A percentile compares a stretch with the other conserved stretches of the same genome.
Conservation (phyloP, 2,113 vertebrate genomes). For the Emberiza fucata region DNA sequence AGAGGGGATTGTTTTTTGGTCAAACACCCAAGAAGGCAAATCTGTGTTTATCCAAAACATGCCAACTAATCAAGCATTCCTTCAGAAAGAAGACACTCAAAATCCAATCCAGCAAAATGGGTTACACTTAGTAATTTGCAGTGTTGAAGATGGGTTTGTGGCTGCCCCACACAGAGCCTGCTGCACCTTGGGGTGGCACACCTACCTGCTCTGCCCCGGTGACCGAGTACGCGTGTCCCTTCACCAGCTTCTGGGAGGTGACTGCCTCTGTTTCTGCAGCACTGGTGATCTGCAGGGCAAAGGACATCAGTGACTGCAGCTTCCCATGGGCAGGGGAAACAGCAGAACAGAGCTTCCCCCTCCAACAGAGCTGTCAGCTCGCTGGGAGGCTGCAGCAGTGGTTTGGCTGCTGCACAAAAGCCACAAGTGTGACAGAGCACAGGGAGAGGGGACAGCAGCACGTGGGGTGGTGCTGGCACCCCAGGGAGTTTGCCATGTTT, state of each 20-base stretch:
- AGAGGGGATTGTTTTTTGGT: fast-evolving
- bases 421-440: fast-evolving
- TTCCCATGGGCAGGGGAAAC: fast-evolving
- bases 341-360: neutral
- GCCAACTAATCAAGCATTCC: neutral
- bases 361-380: fast-evolving
- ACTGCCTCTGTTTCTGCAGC: constrained; percentile 87
- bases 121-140: neutral
- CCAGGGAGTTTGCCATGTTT: fast-evolving
- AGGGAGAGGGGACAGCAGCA: neutral
- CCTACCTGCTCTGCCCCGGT: constrained; percentile 87
- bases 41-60: neutral
- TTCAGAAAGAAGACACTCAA: neutral
- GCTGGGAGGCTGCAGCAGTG: neutral
- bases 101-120: fast-evolving
- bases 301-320: fast-evolving
- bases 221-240: constrained; percentile 92
- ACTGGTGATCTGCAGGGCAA: constrained; percentile 84
- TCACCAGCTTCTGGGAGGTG: constrained; percentile 92
- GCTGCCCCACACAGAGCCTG: fast-evolving
- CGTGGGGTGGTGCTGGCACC: fast-evolving
- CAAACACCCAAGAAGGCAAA: neutral
- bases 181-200: neutral
- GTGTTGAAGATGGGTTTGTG: neutral
- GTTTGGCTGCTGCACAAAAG: neutral